phyloP scores from a whole-genome alignment of 2,797 vertebrate genomes.

The Fringilla coelebs region DNA sequence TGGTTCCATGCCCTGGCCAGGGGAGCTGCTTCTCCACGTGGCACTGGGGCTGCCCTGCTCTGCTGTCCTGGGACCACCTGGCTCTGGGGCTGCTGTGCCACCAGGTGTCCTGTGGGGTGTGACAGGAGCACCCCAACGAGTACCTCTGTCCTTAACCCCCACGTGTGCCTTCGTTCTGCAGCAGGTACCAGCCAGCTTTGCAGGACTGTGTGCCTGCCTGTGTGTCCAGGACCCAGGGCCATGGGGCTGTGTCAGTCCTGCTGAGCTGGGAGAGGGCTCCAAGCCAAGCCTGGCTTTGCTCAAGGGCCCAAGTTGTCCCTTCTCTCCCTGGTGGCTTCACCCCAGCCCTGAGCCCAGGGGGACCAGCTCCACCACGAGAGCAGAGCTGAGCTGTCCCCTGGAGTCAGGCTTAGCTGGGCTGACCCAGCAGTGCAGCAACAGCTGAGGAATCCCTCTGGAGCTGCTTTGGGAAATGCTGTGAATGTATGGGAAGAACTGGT shows the following conservation, averaged over 20 bases:
- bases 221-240: neutral
- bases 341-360: neutral
- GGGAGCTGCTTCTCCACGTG: neutral
- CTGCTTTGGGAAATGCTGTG: neutral
- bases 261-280: neutral
- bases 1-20: neutral
- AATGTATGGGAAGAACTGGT: neutral
- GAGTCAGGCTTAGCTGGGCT: neutral
- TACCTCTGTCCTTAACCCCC: neutral
- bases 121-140: neutral
- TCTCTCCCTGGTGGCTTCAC: neutral
- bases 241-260: fast-evolving
- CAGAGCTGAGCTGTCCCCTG: neutral
- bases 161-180: neutral
- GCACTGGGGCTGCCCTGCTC: neutral
- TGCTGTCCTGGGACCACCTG: fast-evolving
- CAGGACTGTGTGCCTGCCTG: neutral
- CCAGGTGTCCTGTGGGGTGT: neutral
- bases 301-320: neutral
- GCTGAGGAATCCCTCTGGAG: neutral
- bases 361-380: neutral
- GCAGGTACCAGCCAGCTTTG: neutral
- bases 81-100: neutral
- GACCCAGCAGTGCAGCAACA: neutral
- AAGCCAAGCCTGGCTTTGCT: neutral